A percentile compares a stretch with the other conserved stretches of the same genome.
These are phyloP conservation scores for Gymnoscopelus braueri DNA, from an alignment of 2,797 vertebrate species.

Conservation along the genomic window DNA sequence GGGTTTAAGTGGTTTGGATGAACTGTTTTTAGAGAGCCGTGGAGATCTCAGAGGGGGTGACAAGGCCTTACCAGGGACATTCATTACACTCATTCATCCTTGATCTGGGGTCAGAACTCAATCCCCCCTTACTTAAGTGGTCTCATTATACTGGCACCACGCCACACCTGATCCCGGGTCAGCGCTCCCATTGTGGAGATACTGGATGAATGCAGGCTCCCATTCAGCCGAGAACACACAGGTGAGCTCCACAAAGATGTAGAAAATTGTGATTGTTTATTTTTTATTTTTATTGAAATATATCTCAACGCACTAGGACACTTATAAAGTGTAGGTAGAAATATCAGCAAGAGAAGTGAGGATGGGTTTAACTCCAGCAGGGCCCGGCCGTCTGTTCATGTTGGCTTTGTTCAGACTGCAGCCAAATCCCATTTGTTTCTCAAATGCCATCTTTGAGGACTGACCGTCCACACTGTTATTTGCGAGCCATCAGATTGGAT, in stretches of 20 bases:
- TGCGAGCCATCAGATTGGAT: too few species aligned
- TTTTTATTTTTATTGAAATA: constrained; percentile 75
- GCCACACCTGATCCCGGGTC: constrained; percentile 55
- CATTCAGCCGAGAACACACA: constrained; percentile 62
- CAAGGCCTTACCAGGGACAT: constrained; percentile 19
- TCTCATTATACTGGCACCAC: not conserved
- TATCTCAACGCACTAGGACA: constrained; percentile 74
- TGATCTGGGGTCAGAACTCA: not conserved
- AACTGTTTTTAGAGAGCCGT: not conserved
- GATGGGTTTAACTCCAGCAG: constrained; percentile 68
- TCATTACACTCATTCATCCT: constrained; percentile 21
- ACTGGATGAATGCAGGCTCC: constrained; percentile 61
- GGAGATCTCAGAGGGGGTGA: constrained; percentile 30
- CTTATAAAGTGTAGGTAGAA: constrained; percentile 80
- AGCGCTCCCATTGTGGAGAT: constrained; percentile 47
- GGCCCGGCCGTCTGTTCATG: constrained; percentile 49
- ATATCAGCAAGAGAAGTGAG: constrained; percentile 72
- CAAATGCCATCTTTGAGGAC: not conserved
- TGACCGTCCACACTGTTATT: too few species aligned
- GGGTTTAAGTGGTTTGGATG: not conserved
- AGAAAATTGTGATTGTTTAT: constrained; percentile 75
- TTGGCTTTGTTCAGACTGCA: too few species aligned
- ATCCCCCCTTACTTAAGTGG: not conserved
- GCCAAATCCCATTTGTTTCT: too few species aligned
- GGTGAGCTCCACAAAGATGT: constrained; percentile 61